Conservation (phyloP, 2,113 vertebrate species). For the Alectura lathami region DNA sequence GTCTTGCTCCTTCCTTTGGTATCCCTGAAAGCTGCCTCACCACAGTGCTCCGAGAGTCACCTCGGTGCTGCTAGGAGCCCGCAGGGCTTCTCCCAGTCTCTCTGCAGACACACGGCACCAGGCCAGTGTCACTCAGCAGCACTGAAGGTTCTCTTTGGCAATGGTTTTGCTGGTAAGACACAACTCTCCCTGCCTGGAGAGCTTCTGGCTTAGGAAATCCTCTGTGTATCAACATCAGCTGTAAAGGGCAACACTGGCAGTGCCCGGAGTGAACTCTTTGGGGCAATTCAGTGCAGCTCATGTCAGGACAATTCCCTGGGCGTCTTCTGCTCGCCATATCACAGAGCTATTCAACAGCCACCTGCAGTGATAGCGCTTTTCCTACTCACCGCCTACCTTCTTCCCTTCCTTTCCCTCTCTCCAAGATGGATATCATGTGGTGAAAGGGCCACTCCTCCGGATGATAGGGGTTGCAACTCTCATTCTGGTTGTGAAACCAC, state of each 20-base stretch:
- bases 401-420: slow-evolving; percentile 14
- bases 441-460: slow-evolving; percentile 48
- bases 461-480: slow-evolving; percentile 40
- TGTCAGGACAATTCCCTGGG: slow-evolving; percentile 30
- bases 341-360: not conserved
- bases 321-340: not conserved
- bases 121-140: not conserved
- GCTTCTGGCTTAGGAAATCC: slow-evolving; percentile 18
- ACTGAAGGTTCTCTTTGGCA: not conserved
- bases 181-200: not conserved
- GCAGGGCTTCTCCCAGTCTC: not conserved
- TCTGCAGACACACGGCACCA: not conserved
- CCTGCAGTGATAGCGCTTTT: slow-evolving; percentile 17
- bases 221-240: not conserved
- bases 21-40: not conserved
- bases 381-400: slow-evolving; percentile 45
- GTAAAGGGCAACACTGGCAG: not conserved
- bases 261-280: not conserved
- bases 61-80: not conserved
- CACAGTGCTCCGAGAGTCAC: not conserved
- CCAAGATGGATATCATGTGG: slow-evolving; percentile 23
- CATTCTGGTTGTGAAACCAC: slow-evolving; percentile 32
- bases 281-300: slow-evolving; percentile 41
- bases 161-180: not conserved
- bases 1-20: not conserved